Evolutionary conservation across 2,888 invertebrate species (phyloP), one percentile per base, ranked within the genome.

Genomic region (Agriotes lineatus): DNA sequence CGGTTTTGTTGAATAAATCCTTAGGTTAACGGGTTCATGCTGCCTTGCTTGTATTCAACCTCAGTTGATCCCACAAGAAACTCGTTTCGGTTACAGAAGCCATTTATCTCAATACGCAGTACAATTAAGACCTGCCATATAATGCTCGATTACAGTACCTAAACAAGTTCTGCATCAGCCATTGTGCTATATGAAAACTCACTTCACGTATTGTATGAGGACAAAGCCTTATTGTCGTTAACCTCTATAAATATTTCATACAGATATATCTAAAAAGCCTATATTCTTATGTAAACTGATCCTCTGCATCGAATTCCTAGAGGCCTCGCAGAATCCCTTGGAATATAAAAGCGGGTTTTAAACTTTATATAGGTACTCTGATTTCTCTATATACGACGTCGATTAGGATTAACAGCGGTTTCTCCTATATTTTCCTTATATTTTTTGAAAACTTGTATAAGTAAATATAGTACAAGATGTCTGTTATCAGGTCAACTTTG

Each of bases 251-350:
- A 57, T 57, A 39, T 57, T 57, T 57, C 12, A 48, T 48, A 48
- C 10, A 25, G 10, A 18, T 57, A 22, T 10, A 39, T 1, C 2
- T 20, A 39, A 14, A 22, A 56, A 22, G n/a, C n/a, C 25, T 20
- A 22, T 42, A 42, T 57, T 57, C 39, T 39, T 39, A 57, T 57
- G 56, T 39, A 39, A 56, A 37, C 56, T 20, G 56, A 56, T 56
- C 37, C 56, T 20, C 45, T 20, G 20, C 19, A 45, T 45, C 45
- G 7, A 45, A 45, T 45, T 45, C 45, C 45, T 45, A 4, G 20
- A n/a, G 25, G 14, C 22, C n/a, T 12, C 48, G 25, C 20, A 45
- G 25, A 48, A 48, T 14, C 39, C 12, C 14, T 39, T 14, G 12
- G 20, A 48, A 22, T 22, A 48, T 48, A 48, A 48, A 25, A 48